Conservation (phyloP, 2,888 invertebrate species). For the Selenia dentaria region DNA sequence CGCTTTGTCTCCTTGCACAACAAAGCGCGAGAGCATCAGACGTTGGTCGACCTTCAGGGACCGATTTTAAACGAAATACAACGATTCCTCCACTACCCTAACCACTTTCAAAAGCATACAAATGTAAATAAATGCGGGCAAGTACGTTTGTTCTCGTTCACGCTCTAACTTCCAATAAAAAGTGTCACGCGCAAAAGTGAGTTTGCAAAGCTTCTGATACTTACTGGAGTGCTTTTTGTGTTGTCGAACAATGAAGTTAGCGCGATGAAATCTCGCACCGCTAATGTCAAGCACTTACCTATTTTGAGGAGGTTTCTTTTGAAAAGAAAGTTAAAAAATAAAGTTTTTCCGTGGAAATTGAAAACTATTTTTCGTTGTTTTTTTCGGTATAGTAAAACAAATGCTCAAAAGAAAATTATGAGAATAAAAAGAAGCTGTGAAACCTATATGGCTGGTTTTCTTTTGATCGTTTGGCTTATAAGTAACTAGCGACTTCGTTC, state of each 20-base stretch:
- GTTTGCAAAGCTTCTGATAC: slow-evolving; percentile 44
- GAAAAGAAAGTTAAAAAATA: neutral
- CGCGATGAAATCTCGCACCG: slow-evolving; percentile 41
- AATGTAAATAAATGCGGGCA: slow-evolving; percentile 21
- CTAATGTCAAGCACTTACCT: slow-evolving; percentile 10
- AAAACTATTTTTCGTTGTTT: neutral
- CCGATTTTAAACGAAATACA: slow-evolving; percentile 61
- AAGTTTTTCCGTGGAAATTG: neutral
- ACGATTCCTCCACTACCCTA: slow-evolving; percentile 44
- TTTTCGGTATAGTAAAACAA: neutral
- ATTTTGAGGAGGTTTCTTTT: slow-evolving; percentile 6
- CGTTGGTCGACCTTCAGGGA: slow-evolving; percentile 57
- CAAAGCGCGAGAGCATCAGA: slow-evolving; percentile 53
- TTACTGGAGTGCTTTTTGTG: slow-evolving; percentile 43
- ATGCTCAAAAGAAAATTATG: too few relatives aligned
- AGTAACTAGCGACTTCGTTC: too few relatives aligned
- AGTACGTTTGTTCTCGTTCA: slow-evolving; percentile 39
- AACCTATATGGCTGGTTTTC: too few relatives aligned
- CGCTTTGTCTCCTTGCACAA: slow-evolving; percentile 60
- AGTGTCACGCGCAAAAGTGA: slow-evolving; percentile 51
- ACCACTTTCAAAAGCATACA: slow-evolving; percentile 37
- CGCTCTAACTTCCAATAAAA: slow-evolving; percentile 50
- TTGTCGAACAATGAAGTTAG: slow-evolving; percentile 51
- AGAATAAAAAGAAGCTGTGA: too few relatives aligned
- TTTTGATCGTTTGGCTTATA: too few relatives aligned